phyloP scores from a whole-genome alignment of 2,113 vertebrate genomes.

The Dasypus novemcinctus region DNA sequence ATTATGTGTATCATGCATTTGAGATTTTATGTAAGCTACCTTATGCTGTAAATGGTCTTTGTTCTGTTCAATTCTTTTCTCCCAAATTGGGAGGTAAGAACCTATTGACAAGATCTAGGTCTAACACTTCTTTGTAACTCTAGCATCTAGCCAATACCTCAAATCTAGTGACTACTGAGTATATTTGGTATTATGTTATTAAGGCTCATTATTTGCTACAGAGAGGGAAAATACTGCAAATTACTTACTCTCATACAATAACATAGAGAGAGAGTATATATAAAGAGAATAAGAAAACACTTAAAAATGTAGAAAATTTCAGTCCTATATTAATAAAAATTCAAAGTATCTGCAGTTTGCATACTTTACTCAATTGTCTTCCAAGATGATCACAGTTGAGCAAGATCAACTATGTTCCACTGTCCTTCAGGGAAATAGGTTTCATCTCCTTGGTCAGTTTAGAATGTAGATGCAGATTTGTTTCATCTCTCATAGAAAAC shows the following conservation, averaged over 20 bases:
- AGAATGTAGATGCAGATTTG: background rate
- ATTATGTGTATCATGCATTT: background rate
- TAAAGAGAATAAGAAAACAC: background rate
- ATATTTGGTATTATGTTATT: background rate
- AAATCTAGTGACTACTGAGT: background rate
- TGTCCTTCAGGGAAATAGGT: background rate
- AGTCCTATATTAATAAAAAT: slow-evolving; percentile 21
- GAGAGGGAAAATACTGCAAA: background rate
- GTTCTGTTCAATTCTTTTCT: background rate
- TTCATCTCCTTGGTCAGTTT: background rate
- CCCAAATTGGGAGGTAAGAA: background rate
- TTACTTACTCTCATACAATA: background rate
- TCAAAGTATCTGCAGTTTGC: background rate
- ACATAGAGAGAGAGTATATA: background rate
- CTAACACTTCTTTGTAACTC: background rate
- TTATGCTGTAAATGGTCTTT: background rate
- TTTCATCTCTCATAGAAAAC: background rate
- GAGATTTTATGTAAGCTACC: background rate
- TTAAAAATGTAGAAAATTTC: background rate
- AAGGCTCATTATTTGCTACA: background rate
- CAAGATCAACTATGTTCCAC: background rate
- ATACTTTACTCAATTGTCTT: background rate
- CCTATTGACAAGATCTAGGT: background rate
- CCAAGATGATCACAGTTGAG: background rate
- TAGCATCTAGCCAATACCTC: background rate